Evolutionary conservation across 2,888 invertebrate species (phyloP), one percentile per base, ranked within the genome.

Genomic region (Lottia scabra): DNA sequence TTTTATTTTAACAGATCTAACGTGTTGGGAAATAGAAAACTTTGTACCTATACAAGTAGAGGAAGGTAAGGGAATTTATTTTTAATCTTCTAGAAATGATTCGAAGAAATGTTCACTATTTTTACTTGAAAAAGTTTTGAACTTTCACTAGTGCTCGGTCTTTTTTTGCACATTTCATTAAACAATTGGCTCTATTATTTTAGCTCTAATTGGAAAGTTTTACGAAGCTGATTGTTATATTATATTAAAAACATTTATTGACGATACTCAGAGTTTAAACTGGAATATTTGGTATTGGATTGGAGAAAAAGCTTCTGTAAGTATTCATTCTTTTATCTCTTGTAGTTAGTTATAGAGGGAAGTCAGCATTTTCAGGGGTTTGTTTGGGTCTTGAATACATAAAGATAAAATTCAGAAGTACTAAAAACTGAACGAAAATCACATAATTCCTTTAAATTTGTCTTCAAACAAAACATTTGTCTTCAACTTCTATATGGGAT

Each of bases 211-310:
- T 88, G 99, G 99, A 2, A 98, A 98, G 90, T 99, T 99, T 91
- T 99, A 98, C 88, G 98, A 99, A 90, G 99, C 96, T 6, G 99
- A 99, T 89, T 99, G 99, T 89, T 99, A 99, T 90, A 98, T 99
- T 82, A 93, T 99, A 65, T 90, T 99, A 72, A 96, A 97, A 90
- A 98, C 98, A 0, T 92, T 91, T 56, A 90, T 94, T 56, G 97
- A 97, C 87, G 95, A 96, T 68, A 86, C 86, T 15, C 90, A 95
- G 15, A 94, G 95, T 72, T 90, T 98, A 8, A 92, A 93, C 71
- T 99, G 99, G 97, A 94, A 96, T 83, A 99, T 99, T 85, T 99
- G 94, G 91, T 99, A 98, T 90, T 99, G 99, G 99, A 99, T 99
- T 84, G 99, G 99, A 45, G 95, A 94, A 75, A 94, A 96, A 86